Conservation (phyloP, 2,888 invertebrate genomes). For the Chloroclystis v-ata region DNA sequence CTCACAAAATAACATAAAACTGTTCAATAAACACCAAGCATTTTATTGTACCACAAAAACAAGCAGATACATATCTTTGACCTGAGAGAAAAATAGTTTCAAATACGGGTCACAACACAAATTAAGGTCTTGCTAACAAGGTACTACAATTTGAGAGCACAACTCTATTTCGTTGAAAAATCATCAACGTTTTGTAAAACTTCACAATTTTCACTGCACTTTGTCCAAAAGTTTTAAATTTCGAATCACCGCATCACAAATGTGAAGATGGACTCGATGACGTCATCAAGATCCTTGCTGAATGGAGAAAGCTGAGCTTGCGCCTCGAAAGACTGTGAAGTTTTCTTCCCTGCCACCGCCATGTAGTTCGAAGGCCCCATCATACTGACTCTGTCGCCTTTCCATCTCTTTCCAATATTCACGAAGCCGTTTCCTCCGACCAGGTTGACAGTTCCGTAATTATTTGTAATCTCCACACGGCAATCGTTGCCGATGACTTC, state of each 20-base stretch:
- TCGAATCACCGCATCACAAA: slow-evolving; percentile 67
- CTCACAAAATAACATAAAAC: neutral
- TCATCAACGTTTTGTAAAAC: neutral
- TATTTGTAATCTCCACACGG: slow-evolving; percentile 58
- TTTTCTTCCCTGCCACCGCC: slow-evolving; percentile 61
- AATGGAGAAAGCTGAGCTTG: slow-evolving; percentile 70
- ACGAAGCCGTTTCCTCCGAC: slow-evolving; percentile 63
- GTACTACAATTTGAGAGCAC: neutral
- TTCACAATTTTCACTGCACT: slow-evolving; percentile 18
- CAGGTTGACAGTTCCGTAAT: slow-evolving; percentile 57
- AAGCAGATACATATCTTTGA: neutral
- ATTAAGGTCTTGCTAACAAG: no score
- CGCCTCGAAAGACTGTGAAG: slow-evolving; percentile 52
- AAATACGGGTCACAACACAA: no score
- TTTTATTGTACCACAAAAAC: neutral
- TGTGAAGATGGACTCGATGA: slow-evolving; percentile 68
- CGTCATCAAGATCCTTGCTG: slow-evolving; percentile 69
- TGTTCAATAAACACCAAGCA: slow-evolving; percentile 3
- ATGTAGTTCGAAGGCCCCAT: slow-evolving; percentile 57
- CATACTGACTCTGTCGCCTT: slow-evolving; percentile 58
- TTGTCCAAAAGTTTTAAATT: slow-evolving; percentile 13
- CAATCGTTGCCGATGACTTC: slow-evolving; percentile 72
- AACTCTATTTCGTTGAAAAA: neutral
- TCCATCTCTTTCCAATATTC: slow-evolving; percentile 52
- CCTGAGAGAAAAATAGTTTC: no score